Conservation (phyloP, 2,113 vertebrate species). For the Lagopus muta region DNA sequence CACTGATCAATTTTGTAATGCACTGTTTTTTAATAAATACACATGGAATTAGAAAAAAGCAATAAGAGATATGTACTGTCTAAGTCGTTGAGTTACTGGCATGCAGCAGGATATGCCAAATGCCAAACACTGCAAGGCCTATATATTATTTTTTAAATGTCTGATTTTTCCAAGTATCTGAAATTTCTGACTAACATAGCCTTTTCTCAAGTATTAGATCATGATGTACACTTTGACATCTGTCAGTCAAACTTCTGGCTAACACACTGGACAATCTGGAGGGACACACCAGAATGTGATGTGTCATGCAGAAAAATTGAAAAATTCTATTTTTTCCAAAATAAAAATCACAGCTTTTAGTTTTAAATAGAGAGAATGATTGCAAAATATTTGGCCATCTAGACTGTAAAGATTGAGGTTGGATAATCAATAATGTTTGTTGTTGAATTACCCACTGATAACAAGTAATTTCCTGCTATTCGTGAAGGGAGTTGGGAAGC, state of each 20-base stretch:
- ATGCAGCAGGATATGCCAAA: background rate
- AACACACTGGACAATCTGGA: slow-evolving; percentile 27
- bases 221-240: slow-evolving; percentile 28
- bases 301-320: slow-evolving; percentile 43
- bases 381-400: slow-evolving; percentile 66
- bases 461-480: slow-evolving; percentile 74
- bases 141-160: background rate
- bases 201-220: background rate
- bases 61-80: accelerated
- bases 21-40: background rate
- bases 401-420: slow-evolving; percentile 50
- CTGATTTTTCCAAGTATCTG: background rate
- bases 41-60: background rate
- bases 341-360: slow-evolving; percentile 34
- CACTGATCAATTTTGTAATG: background rate
- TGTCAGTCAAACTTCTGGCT: slow-evolving; percentile 48
- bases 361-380: slow-evolving; percentile 56
- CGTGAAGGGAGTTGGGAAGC: slow-evolving; percentile 68
- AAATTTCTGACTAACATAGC: background rate
- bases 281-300: background rate
- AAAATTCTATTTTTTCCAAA: slow-evolving; percentile 10
- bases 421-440: slow-evolving; percentile 65
- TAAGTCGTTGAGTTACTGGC: background rate
- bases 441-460: slow-evolving; percentile 64
- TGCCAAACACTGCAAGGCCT: background rate